Evolutionary conservation across 2,797 vertebrate species (phyloP), one percentile per base, ranked within the genome.

Genomic region (Gephyroberyx darwinii): DNA sequence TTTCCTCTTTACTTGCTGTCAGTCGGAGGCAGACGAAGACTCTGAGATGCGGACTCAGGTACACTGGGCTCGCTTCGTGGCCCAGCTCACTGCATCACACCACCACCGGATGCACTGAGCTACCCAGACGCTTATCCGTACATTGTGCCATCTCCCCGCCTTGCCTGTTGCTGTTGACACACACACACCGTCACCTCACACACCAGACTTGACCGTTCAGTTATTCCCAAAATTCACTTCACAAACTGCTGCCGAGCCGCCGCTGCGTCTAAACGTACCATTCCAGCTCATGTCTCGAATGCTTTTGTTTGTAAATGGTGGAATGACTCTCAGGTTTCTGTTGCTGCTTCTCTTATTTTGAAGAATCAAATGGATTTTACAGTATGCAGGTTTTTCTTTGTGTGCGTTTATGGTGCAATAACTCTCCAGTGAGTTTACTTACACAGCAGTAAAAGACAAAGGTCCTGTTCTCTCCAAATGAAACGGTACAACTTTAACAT

Each of bases 1-100:
- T 93, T 83, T 91, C 88, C 88, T 80, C 65, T 67, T 71, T 82
- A 51, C 77, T 68, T 16, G 81, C 95, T 84, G 90, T 77, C 94
- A 99, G 98, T 99, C 98, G 90, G 98, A 99, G 83, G 96, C 96
- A 76, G 98, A 99, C 63, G 97, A 98, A 66, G 96, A 98, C 72
- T 93, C 96, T 80, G 96, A 98, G 88, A 93, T 93, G 88, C 96
- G 92, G 91, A 95, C 94, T 80, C 96, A 98, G 97, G 97, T 99
- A 98, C 89, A 90, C 82, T 67, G 68, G 84, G 82, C 82, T 65
- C 56, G 13, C 62, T 69, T 77, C 8, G 7, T 26, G 51, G 68
- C 84, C 69, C 77, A 17, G 80, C 84, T 89, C 81, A 74, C 80
- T 88, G 90, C 87, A 85, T 86, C 84, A 26, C 66, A 14, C 54